Base-by-base conservation (phyloP, 2,888 invertebrate genomes). In the Stenurella melanura region DNA sequence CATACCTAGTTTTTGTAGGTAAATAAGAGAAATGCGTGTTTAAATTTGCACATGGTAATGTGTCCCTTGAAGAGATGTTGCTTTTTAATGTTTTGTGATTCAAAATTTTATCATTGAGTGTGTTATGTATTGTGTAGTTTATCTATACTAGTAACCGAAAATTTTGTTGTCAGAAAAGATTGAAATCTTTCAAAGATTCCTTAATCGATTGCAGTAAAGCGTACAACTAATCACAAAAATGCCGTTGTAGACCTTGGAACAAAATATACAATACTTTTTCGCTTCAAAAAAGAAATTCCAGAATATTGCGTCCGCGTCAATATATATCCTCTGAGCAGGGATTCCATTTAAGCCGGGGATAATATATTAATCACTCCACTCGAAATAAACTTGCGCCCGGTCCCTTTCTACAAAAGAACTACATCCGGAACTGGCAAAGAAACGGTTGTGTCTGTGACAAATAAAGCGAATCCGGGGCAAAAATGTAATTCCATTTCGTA, bases 331-430 rank as follows among this genome's bases (percentile, higher is more conserved):
- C 58, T 17, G 70, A 70, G 18, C 42, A 12, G 60, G 26, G 26
- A 57, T n/a, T 61, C 60, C 70, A 70, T 70, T 70, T 70, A 42
- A 42, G 64, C 17, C 6, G 42, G 60, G 70, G 10, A 38, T 70
- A 70, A 60, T 70, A 60, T 60, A 70, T 70, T 70, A 70, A 70
- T 70, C 70, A 70, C 70, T 42, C 60, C 58, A 19, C 57, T 30
- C 56, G 60, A 42, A 60, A 60, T 50, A 30, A 69, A 60, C 60
- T 26, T n/a, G 38, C 60, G 19, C 19, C 26, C 61, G 17, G 17
- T 69, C 57, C 64, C 64, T 30, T 6, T 34, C 26, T 19, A 70
- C 70, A 60, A 42, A 61, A 70, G 56, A 70, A 70, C 60, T 60
- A 61, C 60, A 70, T 70, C 60, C 18, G 42, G 21, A 60, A 50